phyloP scores from a whole-genome alignment of 2,797 vertebrate species.

The Gastrophryne carolinensis region DNA sequence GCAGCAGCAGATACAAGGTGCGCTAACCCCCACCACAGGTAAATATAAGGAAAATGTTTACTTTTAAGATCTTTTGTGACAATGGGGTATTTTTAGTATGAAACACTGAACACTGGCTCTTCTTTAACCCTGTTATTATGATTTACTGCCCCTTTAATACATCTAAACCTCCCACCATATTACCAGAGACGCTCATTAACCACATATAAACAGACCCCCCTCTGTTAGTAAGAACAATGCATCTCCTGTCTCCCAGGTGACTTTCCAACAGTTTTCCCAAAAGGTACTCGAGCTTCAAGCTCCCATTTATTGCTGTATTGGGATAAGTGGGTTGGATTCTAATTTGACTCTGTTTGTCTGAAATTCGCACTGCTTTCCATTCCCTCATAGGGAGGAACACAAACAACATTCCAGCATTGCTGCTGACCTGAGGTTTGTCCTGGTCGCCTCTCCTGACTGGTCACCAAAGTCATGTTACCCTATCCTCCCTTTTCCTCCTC shows the following conservation, averaged over 20 bases:
- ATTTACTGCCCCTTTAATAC: neutral
- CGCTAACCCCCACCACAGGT: no score
- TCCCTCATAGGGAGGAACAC: neutral
- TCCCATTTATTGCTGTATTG: neutral
- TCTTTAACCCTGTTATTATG: no score
- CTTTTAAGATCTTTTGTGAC: no score
- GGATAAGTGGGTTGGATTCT: neutral
- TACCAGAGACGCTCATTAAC: neutral
- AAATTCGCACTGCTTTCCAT: neutral
- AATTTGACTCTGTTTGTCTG: neutral
- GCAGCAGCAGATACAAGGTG: no score
- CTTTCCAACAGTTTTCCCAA: neutral
- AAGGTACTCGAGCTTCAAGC: neutral
- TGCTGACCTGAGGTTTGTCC: neutral
- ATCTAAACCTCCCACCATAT: neutral
- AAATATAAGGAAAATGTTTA: no score
- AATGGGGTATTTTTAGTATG: no score
- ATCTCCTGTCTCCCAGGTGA: neutral
- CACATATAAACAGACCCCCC: neutral
- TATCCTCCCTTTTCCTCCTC: neutral
- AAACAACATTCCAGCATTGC: neutral
- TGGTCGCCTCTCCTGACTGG: neutral
- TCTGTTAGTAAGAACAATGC: neutral
- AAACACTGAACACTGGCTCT: no score
- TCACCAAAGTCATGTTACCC: conserved; percentile 1